Percentiles rank a stretch among this genome's conserved stretches.
Evolutionary conservation across 2,797 vertebrate genomes (phyloP).

Genomic region (Dipus sagitta): DNA sequence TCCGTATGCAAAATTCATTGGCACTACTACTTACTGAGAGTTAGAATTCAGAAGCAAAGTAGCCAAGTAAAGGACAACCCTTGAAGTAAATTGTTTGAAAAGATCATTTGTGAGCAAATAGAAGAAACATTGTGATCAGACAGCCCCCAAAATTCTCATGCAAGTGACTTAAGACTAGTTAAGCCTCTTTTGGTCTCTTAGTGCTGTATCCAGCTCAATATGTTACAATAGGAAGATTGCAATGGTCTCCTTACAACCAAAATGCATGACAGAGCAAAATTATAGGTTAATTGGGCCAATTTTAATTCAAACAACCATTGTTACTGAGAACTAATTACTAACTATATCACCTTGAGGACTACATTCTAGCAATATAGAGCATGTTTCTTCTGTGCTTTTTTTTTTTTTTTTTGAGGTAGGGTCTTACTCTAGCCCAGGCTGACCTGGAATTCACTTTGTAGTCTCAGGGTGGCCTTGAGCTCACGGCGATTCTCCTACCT

Average conservation of each 20-base stretch:
- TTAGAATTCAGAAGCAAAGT: constrained; percentile 24
- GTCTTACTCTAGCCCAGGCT: too few species aligned
- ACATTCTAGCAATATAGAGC: background rate
- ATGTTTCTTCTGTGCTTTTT: background rate
- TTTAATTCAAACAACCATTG: background rate
- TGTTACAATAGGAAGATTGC: background rate
- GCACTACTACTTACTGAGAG: background rate
- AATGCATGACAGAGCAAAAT: background rate
- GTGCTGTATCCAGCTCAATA: background rate
- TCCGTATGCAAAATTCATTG: background rate
- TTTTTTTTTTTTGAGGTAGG: too few species aligned
- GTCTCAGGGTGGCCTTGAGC: too few species aligned
- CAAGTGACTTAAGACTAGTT: background rate
- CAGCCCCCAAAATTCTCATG: background rate
- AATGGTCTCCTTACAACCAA: background rate
- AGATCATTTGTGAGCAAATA: background rate
- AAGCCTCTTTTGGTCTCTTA: background rate
- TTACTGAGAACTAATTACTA: background rate
- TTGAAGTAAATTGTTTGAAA: background rate
- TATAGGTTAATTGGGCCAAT: background rate
- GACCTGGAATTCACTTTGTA: too few species aligned
- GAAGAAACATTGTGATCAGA: background rate
- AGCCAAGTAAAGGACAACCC: background rate
- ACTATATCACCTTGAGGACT: background rate
- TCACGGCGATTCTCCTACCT: too few species aligned